Evolutionary conservation across 2,797 vertebrate genomes (phyloP), one percentile per base, ranked within the genome.

Genomic region (Catamblyrhynchus diadema): DNA sequence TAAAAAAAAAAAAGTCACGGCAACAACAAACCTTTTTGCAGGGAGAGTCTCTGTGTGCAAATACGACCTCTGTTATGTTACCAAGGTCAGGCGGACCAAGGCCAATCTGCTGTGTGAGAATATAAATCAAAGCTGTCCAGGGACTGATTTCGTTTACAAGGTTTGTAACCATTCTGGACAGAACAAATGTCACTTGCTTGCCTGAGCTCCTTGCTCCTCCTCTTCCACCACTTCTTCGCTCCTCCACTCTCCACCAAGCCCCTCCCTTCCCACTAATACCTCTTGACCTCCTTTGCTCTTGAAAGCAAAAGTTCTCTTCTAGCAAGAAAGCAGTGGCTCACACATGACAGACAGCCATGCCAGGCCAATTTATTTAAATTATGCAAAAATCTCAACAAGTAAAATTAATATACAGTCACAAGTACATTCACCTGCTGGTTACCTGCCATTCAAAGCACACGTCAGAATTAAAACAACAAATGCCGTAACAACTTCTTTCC

Each of bases 61-160:
- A 88, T 61, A 86, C 19, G 21, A 94, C 80, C 94, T 87, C 90
- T 94, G 84, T 65, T 65, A 81, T 39, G 67, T 70, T 92, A 96
- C 41, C 94, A 92, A 94, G 93, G 91, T 92, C 78, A 92, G 60
- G 83, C 96, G 88, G 66, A 96, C 54, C 92, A 94, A 75, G 61
- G 57, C 83, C 57, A 92, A 56, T 91, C 66, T 51, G 57, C 78
- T 47, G 47, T 45, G 33, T 33, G 50, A 67, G 77, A 91, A 67
- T 88, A 91, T 95, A 94, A 94, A 95, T 94, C 93, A 93, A 94
- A 94, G 84, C 79, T 96, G 93, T 90, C 95, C 53, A 92, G 80
- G 39, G 90, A 86, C 75, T 82, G 88, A 94, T 94, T 96, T 94
- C 16, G 59, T 96, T 97, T 95, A 94, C 81, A 86, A 80, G 84